Evolutionary conservation across 1,140 invertebrate species (phyloP).

Genomic region (Bombus pascuorum): DNA sequence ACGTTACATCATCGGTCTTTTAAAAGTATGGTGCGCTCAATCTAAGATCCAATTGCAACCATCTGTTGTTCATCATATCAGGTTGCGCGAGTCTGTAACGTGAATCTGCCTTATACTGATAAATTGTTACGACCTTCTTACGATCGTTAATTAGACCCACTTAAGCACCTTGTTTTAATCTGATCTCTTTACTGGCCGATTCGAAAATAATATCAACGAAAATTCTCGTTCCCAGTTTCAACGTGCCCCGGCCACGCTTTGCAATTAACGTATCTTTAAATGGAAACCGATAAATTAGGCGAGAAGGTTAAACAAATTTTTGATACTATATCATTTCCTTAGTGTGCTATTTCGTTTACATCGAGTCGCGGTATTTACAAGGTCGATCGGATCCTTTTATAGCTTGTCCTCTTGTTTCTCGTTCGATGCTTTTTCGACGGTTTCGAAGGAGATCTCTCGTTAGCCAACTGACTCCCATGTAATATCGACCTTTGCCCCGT

Average conservation of each 20-base stretch:
- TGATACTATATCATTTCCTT: not conserved
- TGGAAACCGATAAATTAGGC: not conserved
- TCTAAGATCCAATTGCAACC: conserved; percentile 47
- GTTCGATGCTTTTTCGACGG: not conserved
- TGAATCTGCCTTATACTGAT: conserved; percentile 41
- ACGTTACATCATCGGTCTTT: conserved; percentile 20
- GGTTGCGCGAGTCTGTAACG: conserved; percentile 37
- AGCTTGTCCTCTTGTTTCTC: not conserved
- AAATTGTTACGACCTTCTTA: conserved; percentile 57
- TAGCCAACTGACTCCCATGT: conserved; percentile 5
- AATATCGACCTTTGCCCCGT: conserved; percentile 40
- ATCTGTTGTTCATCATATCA: conserved; percentile 50
- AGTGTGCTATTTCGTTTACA: not conserved
- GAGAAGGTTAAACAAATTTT: not conserved
- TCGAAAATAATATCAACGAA: not conserved
- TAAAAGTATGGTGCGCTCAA: conserved; percentile 18
- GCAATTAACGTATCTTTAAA: not conserved
- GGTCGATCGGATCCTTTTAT: no score
- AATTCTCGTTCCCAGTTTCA: not conserved
- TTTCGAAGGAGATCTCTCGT: not conserved
- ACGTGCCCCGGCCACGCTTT: not conserved
- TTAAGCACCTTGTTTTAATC: conserved; percentile 50
- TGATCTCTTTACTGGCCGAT: conserved; percentile 25
- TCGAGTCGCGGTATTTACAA: no score
- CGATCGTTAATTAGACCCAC: conserved; percentile 45